Percentiles rank a stretch among this genome's conserved stretches.
phyloP scores from a whole-genome alignment of 2,797 vertebrate species.

The Potorous gilbertii region DNA sequence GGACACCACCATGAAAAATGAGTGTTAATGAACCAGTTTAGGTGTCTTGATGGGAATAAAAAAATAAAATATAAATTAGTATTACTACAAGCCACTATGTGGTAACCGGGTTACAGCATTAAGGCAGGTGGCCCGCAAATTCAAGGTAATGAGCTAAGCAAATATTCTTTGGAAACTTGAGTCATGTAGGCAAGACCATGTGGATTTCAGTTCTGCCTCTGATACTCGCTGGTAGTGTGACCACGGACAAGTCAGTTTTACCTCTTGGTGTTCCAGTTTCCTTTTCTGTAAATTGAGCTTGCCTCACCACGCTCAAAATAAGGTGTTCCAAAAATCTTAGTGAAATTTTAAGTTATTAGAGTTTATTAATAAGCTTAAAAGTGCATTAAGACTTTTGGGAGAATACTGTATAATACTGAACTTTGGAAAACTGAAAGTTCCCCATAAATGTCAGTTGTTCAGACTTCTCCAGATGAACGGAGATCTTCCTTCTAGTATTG shows the following conservation, averaged over 20 bases:
- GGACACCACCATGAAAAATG: neutral
- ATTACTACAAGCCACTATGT: too few relatives aligned
- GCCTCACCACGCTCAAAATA: neutral
- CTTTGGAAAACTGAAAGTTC: neutral
- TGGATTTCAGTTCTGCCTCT: neutral
- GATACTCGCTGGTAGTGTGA: neutral
- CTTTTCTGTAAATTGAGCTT: neutral
- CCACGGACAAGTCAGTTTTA: neutral
- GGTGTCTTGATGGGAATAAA: neutral
- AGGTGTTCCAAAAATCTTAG: neutral
- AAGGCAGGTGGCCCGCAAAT: neutral
- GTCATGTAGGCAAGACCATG: neutral
- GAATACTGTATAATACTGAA: too few relatives aligned
- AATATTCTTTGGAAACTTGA: neutral
- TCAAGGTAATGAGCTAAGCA: neutral
- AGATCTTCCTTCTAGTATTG: neutral
- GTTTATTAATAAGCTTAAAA: neutral
- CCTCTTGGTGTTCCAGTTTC: neutral
- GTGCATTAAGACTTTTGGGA: neutral
- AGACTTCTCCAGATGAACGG: neutral
- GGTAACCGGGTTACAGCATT: neutral
- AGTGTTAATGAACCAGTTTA: neutral
- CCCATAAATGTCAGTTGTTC: neutral
- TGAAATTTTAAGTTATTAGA: neutral
- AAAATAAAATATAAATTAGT: neutral